Conservation (phyloP, 2,888 invertebrate species). For the Netelia melanura region DNA sequence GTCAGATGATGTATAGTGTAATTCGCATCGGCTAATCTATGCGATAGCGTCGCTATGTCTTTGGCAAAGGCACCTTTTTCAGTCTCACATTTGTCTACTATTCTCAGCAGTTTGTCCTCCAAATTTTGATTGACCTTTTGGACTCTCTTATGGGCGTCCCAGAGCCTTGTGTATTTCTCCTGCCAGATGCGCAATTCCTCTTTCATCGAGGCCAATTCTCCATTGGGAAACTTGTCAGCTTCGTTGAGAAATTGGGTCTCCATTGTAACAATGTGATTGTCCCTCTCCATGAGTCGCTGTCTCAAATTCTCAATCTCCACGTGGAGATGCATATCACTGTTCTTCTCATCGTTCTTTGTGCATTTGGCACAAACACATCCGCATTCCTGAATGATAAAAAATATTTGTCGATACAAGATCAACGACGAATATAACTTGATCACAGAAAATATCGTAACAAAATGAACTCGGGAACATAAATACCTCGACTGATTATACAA, state of each 20-base stretch:
- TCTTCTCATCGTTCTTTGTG: slow-evolving; percentile 79
- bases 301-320: slow-evolving; percentile 95
- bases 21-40: slow-evolving; percentile 93
- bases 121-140: slow-evolving; percentile 97
- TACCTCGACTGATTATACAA: too few species aligned
- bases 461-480: too few species aligned
- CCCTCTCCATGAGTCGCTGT: slow-evolving; percentile 92
- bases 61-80: slow-evolving; percentile 95
- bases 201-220: slow-evolving; percentile 91
- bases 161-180: slow-evolving; percentile 95
- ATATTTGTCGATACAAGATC: not conserved
- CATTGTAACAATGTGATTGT: slow-evolving; percentile 93
- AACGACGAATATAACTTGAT: too few species aligned
- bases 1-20: slow-evolving; percentile 93
- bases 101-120: slow-evolving; percentile 96
- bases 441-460: too few species aligned
- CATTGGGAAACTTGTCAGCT: slow-evolving; percentile 87
- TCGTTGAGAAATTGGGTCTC: slow-evolving; percentile 94
- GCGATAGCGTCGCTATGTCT: slow-evolving; percentile 94
- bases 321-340: slow-evolving; percentile 90
- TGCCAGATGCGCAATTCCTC: slow-evolving; percentile 95
- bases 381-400: slow-evolving; percentile 85
- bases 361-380: slow-evolving; percentile 87
- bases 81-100: slow-evolving; percentile 96
- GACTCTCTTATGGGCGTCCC: slow-evolving; percentile 96